These are phyloP conservation scores for Hydrocynus forskahlii DNA, from an alignment of 2,797 vertebrate genomes.

Conservation along the genomic window DNA sequence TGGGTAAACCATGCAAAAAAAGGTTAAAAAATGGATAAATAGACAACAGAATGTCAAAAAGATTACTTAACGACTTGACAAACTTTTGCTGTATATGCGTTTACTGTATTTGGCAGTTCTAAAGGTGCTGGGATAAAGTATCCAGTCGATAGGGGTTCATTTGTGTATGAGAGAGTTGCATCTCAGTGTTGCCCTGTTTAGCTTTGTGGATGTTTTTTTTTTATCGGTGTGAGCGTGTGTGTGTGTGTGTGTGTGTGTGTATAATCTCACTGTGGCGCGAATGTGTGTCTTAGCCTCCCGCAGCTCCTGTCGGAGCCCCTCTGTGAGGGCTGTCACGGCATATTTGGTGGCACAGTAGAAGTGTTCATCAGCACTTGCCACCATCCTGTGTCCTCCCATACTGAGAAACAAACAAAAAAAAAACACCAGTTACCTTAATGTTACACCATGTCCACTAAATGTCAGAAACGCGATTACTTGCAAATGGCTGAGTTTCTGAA, in stretches of 20 bases:
- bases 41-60: too few relatives aligned
- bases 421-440: not conserved
- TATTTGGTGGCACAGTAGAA: slow-evolving; percentile 97
- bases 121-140: not conserved
- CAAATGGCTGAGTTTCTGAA: not conserved
- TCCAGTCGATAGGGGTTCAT: not conserved
- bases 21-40: too few relatives aligned
- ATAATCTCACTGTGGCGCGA: slow-evolving; percentile 86
- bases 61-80: too few relatives aligned
- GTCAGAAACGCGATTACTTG: not conserved
- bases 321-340: slow-evolving; percentile 91
- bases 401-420: slow-evolving; percentile 66
- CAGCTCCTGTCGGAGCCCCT: slow-evolving; percentile 93
- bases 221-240: too few relatives aligned
- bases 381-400: slow-evolving; percentile 89
- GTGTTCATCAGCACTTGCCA: slow-evolving; percentile 81
- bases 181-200: too few relatives aligned
- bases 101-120: not conserved
- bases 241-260: not conserved
- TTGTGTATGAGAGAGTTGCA: not conserved
- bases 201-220: not conserved
- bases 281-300: slow-evolving; percentile 91
- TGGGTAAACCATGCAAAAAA: too few relatives aligned
- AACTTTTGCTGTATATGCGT: not conserved
- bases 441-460: not conserved